Evolutionary conservation across 2,797 vertebrate genomes (phyloP), one percentile per base, ranked within the genome.

Genomic region (Crypturellus tataupa): DNA sequence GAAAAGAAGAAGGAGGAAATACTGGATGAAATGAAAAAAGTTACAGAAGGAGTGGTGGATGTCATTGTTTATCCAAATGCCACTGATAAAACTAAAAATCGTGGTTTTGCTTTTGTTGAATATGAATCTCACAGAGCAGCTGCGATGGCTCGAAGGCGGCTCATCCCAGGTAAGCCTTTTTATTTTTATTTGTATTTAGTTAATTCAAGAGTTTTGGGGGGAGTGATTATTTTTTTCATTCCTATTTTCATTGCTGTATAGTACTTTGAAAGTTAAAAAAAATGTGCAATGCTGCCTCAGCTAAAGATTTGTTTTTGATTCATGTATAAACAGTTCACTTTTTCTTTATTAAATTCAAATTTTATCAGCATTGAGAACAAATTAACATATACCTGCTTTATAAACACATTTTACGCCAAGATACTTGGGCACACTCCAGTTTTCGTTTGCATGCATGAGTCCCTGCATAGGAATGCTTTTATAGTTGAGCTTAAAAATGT

Each of bases 101-200:
- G 99, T 88, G 99, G 99, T 59, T 99, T 99, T 77, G 99, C 99
- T 40, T 99, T 99, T 93, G 98, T 99, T 15, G 99, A 99, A 95
- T 99, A 99, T 77, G 98, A 99, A 85, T 99, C 99, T 70, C 99
- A 99, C 97, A 99, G 99, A 97, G 98, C 99, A 65, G 99, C 99
- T 35, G 99, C 99, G 7, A 98, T 99, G 98, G 99, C 99, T 58
- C 97, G 99, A 62, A 98, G 99, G 80, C 98, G 98, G 85, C 98
- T 99, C 64, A 99, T 99, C 77, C 98, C 99, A 96, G 99, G 99
- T 99, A 98, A 96, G 65, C 27, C 19, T 56, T 40, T 15, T 10
- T 87, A 89, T 69, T 42, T 20, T 47, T 20, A 24, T 51, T 20
- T 39, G 37, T 37, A 67, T 72, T 78, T 23, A 39, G 37, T 37